Percentiles rank a stretch among this genome's conserved stretches.
Evolutionary conservation across 1,140 invertebrate species (phyloP).

Genomic region (Drosophila tani): DNA sequence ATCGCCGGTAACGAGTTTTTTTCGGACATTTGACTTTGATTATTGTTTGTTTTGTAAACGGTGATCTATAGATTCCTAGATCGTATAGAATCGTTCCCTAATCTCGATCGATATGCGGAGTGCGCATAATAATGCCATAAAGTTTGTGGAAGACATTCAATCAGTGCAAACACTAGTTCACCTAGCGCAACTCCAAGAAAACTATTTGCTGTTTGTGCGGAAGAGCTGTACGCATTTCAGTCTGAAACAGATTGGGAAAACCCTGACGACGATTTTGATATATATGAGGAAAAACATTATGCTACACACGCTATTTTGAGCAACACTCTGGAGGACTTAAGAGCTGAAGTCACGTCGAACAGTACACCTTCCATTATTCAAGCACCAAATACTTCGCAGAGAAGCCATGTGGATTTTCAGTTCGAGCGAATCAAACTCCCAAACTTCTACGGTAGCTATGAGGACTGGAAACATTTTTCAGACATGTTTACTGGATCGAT

Average conservation of each 20-base stretch:
- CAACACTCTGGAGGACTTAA: not conserved
- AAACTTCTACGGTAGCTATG: not conserved
- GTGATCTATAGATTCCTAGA: not conserved
- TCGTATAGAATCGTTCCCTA: too few species aligned
- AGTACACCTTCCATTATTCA: not conserved
- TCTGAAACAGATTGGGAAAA: not conserved
- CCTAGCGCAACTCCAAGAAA: not conserved
- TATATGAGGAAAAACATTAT: not conserved
- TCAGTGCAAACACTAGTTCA: not conserved
- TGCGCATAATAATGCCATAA: not conserved
- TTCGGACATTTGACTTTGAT: too few species aligned
- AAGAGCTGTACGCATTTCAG: not conserved
- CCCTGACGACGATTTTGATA: not conserved
- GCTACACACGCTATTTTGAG: not conserved
- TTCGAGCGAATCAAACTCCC: conserved; percentile 12
- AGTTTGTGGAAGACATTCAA: not conserved
- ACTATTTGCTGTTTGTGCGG: not conserved
- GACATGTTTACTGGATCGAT: not conserved
- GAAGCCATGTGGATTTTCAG: conserved; percentile 2
- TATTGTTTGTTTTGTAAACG: too few species aligned
- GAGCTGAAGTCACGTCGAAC: not conserved
- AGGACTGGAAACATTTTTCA: not conserved
- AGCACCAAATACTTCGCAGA: not conserved
- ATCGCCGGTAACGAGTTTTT: too few species aligned
- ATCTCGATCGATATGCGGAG: conserved; percentile 1